A percentile compares a stretch with the other conserved stretches of the same genome.
Evolutionary conservation across 2,888 invertebrate genomes (phyloP).

Genomic region (Frankliniella fusca): DNA sequence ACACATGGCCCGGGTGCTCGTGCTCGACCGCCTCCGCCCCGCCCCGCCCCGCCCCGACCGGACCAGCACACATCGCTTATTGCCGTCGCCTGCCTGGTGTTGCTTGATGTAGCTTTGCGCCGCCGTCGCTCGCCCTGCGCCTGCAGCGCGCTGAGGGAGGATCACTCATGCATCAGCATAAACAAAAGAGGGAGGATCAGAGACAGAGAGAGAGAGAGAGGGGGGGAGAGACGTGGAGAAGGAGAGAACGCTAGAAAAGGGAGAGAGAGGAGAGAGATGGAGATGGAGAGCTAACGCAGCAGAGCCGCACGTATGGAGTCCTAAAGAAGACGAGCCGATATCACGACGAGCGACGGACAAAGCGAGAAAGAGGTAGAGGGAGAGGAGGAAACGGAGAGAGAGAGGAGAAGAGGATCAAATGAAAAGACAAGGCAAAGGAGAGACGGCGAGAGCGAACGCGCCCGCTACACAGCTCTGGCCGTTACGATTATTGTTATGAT

Average conservation of each 20-base stretch:
- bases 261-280: not conserved
- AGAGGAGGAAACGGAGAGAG: not conserved
- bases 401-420: not conserved
- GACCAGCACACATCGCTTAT: no score
- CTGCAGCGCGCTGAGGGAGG: no score
- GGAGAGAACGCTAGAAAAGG: no score
- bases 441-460: constrained; percentile 9
- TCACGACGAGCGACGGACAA: no score
- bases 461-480: constrained; percentile 10
- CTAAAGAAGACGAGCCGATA: no score
- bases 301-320: no score
- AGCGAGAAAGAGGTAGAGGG: not conserved
- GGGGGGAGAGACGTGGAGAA: not conserved
- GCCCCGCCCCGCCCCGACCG: no score
- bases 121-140: no score
- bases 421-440: not conserved
- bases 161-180: constrained; percentile 4
- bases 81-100: no score
- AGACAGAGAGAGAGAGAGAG: not conserved
- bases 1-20: no score
- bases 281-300: not conserved
- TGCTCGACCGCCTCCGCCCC: no score
- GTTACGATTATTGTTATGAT: constrained; percentile 26
- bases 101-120: no score
- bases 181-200: not conserved